These are phyloP conservation scores for Danio choprae DNA, from an alignment of 2,797 vertebrate species.

Conservation along the genomic window DNA sequence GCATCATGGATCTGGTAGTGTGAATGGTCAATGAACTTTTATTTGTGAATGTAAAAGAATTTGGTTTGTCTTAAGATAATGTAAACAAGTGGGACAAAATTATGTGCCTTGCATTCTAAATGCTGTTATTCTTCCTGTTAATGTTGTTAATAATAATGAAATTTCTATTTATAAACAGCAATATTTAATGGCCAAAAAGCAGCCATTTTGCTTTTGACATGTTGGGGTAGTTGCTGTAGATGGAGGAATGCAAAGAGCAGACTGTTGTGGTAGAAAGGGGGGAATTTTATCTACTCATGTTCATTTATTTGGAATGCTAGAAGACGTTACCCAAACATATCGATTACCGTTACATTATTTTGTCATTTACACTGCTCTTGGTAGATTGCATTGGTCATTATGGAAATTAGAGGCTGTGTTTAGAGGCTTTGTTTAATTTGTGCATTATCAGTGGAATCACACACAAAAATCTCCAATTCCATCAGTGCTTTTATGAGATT, in stretches of 20 bases:
- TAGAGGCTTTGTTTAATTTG: not conserved
- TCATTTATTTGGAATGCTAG: not conserved
- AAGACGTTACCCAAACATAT: not conserved
- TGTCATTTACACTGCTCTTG: too few relatives aligned
- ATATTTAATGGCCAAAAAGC: not conserved
- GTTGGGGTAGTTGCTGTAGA: not conserved
- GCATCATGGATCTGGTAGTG: constrained; percentile 28
- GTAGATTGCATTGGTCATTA: not conserved
- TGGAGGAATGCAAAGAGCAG: not conserved
- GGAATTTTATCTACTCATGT: not conserved
- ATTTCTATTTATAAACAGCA: too few relatives aligned
- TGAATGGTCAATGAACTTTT: not conserved
- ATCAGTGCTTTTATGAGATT: not conserved
- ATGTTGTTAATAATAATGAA: too few relatives aligned
- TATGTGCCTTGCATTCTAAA: too few relatives aligned
- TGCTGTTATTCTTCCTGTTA: too few relatives aligned
- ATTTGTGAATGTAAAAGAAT: not conserved
- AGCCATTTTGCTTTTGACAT: not conserved
- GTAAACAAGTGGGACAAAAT: not conserved
- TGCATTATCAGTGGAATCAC: not conserved
- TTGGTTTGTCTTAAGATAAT: not conserved
- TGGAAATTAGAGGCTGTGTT: not conserved
- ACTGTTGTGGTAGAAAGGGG: not conserved
- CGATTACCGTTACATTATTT: not conserved
- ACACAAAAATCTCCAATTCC: not conserved